phyloP scores from a whole-genome alignment of 2,888 invertebrate genomes.

The Yponomeuta malinellus region DNA sequence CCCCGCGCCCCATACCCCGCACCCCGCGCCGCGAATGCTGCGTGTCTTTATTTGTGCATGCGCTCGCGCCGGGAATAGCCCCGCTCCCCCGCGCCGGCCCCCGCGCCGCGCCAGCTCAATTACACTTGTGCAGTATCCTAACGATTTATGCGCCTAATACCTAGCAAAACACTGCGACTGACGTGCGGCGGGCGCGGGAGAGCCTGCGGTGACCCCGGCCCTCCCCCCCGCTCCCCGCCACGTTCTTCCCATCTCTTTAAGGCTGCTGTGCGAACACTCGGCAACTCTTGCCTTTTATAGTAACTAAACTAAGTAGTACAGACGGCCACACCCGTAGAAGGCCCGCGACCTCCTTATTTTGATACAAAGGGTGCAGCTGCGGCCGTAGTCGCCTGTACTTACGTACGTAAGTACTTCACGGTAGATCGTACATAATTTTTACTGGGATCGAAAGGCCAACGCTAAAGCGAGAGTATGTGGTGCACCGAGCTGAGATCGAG shows the following conservation, averaged over 20 bases:
- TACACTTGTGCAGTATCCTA: not conserved
- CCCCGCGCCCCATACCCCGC: not conserved
- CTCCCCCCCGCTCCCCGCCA: constrained; percentile 34
- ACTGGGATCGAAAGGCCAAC: too few relatives aligned
- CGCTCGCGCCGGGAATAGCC: constrained; percentile 61
- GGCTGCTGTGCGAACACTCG: constrained; percentile 60
- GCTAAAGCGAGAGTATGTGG: too few relatives aligned
- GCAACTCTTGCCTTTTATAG: constrained; percentile 59
- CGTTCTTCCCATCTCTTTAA: constrained; percentile 47
- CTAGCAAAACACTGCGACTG: not conserved
- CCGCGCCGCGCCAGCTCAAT: constrained; percentile 26
- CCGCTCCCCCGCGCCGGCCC: constrained; percentile 31
- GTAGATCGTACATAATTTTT: not conserved
- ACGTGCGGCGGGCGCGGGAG: not conserved
- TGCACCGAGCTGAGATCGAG: too few relatives aligned
- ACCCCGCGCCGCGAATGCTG: constrained; percentile 34
- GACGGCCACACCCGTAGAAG: too few relatives aligned
- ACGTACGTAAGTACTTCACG: not conserved
- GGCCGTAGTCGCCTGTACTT: not conserved
- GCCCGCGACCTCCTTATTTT: constrained; percentile 43
- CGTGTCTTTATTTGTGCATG: constrained; percentile 64
- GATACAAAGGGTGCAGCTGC: constrained; percentile 28
- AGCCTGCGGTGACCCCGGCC: constrained; percentile 27
- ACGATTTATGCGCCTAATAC: not conserved
- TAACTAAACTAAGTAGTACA: constrained; percentile 45